phyloP scores from a whole-genome alignment of 2,888 invertebrate species.

The Lasioglossum lativentre region DNA sequence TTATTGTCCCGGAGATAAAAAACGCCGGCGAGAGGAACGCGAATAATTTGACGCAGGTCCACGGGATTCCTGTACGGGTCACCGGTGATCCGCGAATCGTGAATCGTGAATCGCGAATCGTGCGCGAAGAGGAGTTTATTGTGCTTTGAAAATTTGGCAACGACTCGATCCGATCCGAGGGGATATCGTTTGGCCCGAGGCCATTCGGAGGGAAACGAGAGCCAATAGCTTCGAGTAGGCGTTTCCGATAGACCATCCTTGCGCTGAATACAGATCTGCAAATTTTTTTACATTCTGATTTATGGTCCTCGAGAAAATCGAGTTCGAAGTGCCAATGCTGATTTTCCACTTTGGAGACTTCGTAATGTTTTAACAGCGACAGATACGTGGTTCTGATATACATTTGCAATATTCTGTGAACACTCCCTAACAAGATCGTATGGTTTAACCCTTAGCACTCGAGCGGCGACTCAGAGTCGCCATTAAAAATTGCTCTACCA shows the following conservation, averaged over 20 bases:
- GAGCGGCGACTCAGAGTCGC: too few relatives aligned
- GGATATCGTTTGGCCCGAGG: conserved; percentile 42
- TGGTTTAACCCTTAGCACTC: too few relatives aligned
- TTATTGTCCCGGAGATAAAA: background rate
- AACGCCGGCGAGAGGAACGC: background rate
- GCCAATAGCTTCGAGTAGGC: conserved; percentile 12
- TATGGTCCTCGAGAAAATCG: background rate
- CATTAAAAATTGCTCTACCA: too few relatives aligned
- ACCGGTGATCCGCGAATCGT: background rate
- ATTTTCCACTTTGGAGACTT: background rate
- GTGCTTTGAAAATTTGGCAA: conserved; percentile 35
- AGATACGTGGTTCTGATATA: background rate
- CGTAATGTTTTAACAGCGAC: background rate
- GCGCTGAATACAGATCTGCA: background rate
- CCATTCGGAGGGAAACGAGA: conserved; percentile 33
- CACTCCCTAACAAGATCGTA: background rate
- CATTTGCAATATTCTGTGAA: background rate
- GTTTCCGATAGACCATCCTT: background rate
- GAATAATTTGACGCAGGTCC: background rate
- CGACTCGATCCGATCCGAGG: conserved; percentile 17
- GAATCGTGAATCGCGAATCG: background rate
- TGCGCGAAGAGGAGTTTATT: background rate
- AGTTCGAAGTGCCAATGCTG: background rate
- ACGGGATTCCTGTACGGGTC: background rate
- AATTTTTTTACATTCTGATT: background rate